Base-by-base conservation (phyloP, 2,797 vertebrate genomes). In the Cirrhinus mrigala region DNA sequence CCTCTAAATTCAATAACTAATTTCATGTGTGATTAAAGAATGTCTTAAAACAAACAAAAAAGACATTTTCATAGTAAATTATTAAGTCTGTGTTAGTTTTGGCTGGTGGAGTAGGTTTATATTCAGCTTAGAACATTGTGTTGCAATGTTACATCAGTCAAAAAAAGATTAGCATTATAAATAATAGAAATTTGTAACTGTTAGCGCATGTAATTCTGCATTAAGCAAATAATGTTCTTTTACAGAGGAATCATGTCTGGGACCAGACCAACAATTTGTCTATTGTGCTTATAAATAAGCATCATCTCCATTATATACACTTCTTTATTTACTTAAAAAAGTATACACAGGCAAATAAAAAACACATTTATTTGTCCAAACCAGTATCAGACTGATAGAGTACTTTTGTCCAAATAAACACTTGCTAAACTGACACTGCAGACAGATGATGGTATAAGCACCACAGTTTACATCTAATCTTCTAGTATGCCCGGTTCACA, bases 401-500 rank as follows among this genome's bases (percentile, higher is more conserved):
- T 56, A 22, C n/a, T 62, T 73, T n/a, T 73, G 16, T 60, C n/a
- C 10, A 82, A 62, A 73, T n/a, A 78, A 84, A 78, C 37, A 50
- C 40, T 71, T 66, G 18, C 64, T 16, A 66, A 70, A 60, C 52
- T 70, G 22, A 50, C 37, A 70, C 11, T 69, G 40, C 82, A 75
- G 64, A 52, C 56, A 83, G 8, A 50, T 48, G 58, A 50, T 48
- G 4, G 4, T 40, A 44, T 33, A 52, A 27, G 52, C 68, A 12
- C 75, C 18, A 48, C 24, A 71, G 40, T 84, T 69, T 70, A 70
- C 75, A 79, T 84, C 14, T 46, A 60, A 73, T 80, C 58, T 66
- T 69, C 7, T 69, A 33, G 29, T 68, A 18, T 46, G 60, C 27
- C 56, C 46, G 7, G 24, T 91, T 94, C 93, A 94, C 93, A 94